These are phyloP conservation scores for Drosophila fulvimacula DNA, from an alignment of 2,888 invertebrate species.

Conservation along the genomic window DNA sequence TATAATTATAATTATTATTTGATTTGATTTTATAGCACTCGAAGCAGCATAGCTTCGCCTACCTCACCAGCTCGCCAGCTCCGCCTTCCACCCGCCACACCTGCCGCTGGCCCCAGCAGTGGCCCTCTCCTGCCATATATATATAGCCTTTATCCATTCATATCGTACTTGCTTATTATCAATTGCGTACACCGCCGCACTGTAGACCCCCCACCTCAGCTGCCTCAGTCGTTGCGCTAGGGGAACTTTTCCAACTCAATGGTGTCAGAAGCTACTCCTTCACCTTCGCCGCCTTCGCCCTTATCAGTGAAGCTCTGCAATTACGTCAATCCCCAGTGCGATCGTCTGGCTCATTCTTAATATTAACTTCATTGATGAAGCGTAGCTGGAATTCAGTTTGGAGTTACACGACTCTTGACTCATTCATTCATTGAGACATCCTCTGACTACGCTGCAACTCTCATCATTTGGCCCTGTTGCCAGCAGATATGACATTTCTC, in stretches of 20 bases:
- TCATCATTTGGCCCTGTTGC: neutral
- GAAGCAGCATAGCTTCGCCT: neutral
- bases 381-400: neutral
- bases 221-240: neutral
- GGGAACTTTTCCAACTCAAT: conserved; percentile 32
- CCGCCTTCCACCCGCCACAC: neutral
- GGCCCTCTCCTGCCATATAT: neutral
- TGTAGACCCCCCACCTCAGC: neutral
- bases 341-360: conserved; percentile 30
- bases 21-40: conserved; percentile 56
- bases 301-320: conserved; percentile 30
- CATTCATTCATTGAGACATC: conserved; percentile 4
- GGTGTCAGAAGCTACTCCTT: conserved; percentile 35
- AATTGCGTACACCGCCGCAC: conserved; percentile 18
- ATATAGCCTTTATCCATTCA: conserved; percentile 11
- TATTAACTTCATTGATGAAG: conserved; percentile 20
- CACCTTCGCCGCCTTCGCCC: conserved; percentile 1
- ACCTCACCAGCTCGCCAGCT: too few species aligned
- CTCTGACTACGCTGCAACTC: neutral
- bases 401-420: conserved; percentile 12
- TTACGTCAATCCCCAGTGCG: conserved; percentile 42
- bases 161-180: conserved; percentile 22
- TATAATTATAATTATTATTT: conserved; percentile 53
- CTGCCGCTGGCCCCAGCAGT: neutral
- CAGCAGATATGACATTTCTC: neutral